A percentile compares a stretch with the other conserved stretches of the same genome.
phyloP scores from a whole-genome alignment of 2,113 vertebrate species.

The Bufo gargarizans region DNA sequence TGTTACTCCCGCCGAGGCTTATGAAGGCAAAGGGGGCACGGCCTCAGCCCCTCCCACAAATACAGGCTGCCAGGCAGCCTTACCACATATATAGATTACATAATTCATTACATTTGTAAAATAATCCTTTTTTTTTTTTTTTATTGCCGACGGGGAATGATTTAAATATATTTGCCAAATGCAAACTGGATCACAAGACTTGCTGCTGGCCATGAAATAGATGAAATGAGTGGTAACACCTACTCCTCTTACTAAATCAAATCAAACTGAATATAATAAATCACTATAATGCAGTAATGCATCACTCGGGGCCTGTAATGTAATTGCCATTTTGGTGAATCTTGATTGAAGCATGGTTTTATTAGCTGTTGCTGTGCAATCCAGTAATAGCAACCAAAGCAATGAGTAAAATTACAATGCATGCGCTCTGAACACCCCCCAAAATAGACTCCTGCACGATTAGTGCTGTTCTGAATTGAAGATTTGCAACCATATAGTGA shows the following conservation, averaged over 20 bases:
- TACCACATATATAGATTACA: background rate
- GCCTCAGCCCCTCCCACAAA: too few relatives aligned
- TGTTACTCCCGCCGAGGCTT: too few relatives aligned
- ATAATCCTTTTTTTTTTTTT: background rate
- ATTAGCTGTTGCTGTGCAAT: background rate
- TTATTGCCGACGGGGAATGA: background rate
- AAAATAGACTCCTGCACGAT: background rate
- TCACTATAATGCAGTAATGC: background rate
- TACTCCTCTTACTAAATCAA: slow-evolving; percentile 26
- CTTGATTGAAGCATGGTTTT: background rate
- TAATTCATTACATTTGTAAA: background rate
- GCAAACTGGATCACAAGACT: background rate
- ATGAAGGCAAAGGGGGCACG: too few relatives aligned
- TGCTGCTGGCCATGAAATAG: background rate
- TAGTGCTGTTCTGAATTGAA: too few relatives aligned
- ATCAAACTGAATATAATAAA: slow-evolving; percentile 24
- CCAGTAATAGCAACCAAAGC: background rate
- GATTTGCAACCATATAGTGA: background rate
- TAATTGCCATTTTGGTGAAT: background rate
- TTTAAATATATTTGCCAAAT: background rate
- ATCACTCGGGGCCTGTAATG: background rate
- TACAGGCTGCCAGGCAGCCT: too few relatives aligned
- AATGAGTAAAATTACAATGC: background rate
- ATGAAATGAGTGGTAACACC: slow-evolving; percentile 15
- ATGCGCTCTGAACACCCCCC: background rate